Evolutionary conservation across 2,797 vertebrate species (phyloP), one percentile per base, ranked within the genome.

Genomic region (Macrochelys suwanniensis): DNA sequence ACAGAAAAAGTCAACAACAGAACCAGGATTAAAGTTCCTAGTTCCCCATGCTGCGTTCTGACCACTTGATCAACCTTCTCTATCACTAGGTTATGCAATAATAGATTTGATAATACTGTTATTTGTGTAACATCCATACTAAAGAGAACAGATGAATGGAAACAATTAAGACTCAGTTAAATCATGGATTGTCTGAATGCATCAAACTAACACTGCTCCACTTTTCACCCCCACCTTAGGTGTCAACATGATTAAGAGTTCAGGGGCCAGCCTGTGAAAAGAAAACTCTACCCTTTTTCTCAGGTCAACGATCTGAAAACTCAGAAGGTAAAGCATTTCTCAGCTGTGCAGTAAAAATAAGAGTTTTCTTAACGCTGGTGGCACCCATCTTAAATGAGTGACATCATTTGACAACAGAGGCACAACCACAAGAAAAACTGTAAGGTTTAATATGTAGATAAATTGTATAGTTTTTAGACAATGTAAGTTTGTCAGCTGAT

Each of bases 1-100:
- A 84, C 56, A 87, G 11, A 74, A 37, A 59, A 47, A 84, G 49
- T 28, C 57, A 89, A 65, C 25, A 80, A 87, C 51, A 93, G 1
- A 90, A 84, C 78, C 53, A 92, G 47, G 45, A 88, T 74, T 26
- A 85, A 82, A 92, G 16, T 50, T 93, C 33, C 74, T 7, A 5
- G 42, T 86, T 51, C 15, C 45, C 53, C 16, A 8, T 37, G 10
- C 33, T 57, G 4, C 57, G 23, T 31, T 88, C 47, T 9, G 13
- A 83, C 28, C 7, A n/a, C 93, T 59, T 51, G 61, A 68, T 17
- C 25, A 5, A 85, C 21, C 11, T 10, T 51, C 85, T 65, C 3
- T n/a, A 26, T 83, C 83, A 89, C n/a, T 57, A 65, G 37, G 74
- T 12, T 80, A 78, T 13, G 2, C 11, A 42, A 5, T 68, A 82